Evolutionary conservation across 2,797 vertebrate species (phyloP).

Genomic region (Megalops cyprinoides): DNA sequence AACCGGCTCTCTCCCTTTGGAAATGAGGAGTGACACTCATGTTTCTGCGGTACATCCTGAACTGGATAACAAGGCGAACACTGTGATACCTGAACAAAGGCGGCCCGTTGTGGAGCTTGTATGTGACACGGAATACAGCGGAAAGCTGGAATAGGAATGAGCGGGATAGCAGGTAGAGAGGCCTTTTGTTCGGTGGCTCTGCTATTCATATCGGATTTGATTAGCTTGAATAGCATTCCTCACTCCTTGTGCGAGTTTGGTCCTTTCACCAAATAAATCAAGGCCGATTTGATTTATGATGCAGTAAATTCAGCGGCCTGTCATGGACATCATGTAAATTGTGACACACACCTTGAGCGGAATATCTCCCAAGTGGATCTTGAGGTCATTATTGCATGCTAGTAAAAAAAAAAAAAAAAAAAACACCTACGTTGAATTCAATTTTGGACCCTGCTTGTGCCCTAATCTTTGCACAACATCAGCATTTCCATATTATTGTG

Average conservation of each 20-base stretch:
- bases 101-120: constrained; percentile 26
- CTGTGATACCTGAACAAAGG: constrained; percentile 34
- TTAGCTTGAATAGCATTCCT: constrained; percentile 47
- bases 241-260: constrained; percentile 33
- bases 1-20: constrained; percentile 29
- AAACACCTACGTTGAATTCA: constrained; percentile 41
- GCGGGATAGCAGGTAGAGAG: constrained; percentile 39
- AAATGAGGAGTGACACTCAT: constrained; percentile 30
- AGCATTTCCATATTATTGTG: neutral
- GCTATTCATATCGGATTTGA: constrained; percentile 43
- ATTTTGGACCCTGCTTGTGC: constrained; percentile 26
- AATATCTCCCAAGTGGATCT: constrained; percentile 38
- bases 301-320: constrained; percentile 37
- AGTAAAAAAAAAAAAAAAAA: constrained; percentile 33
- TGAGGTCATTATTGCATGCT: constrained; percentile 37
- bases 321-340: constrained; percentile 35
- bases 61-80: constrained; percentile 40
- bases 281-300: constrained; percentile 42
- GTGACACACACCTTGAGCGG: constrained; percentile 32
- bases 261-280: constrained; percentile 38
- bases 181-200: constrained; percentile 44
- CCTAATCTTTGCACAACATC: neutral
- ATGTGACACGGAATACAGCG: constrained; percentile 24
- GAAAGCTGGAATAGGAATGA: constrained; percentile 36
- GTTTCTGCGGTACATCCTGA: constrained; percentile 29